Evolutionary conservation across 1,140 invertebrate species (phyloP).

Genomic region (Drosophila insularis): DNA sequence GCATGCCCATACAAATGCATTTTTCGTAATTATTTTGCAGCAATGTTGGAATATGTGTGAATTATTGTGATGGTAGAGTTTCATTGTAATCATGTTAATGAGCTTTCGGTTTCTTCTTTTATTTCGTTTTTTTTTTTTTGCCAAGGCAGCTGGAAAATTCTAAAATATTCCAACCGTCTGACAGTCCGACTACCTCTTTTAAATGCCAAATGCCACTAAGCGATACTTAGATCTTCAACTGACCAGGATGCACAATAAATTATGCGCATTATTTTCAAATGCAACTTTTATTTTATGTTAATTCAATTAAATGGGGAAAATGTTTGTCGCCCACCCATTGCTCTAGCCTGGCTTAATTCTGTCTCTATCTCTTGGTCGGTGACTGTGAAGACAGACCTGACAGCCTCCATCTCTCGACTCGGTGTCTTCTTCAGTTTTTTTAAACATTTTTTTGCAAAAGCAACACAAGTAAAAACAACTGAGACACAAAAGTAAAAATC

Average conservation of each 20-base stretch:
- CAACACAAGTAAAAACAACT: neutral
- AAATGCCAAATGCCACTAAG: constrained; percentile 61
- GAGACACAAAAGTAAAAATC: constrained; percentile 38
- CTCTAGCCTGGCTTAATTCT: constrained; percentile 31
- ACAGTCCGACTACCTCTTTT: neutral
- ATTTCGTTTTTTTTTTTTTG: neutral
- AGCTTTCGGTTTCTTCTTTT: constrained; percentile 38
- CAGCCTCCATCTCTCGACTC: constrained; percentile 16
- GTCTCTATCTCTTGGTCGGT: constrained; percentile 13
- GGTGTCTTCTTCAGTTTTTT: constrained; percentile 68
- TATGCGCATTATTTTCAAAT: constrained; percentile 61
- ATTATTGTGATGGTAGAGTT: constrained; percentile 67
- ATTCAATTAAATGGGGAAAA: constrained; percentile 60
- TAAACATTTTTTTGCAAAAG: constrained; percentile 42
- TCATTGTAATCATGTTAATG: constrained; percentile 77
- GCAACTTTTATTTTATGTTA: constrained; percentile 72
- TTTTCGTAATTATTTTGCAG: constrained; percentile 76
- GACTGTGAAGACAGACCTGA: neutral
- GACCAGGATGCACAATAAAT: constrained; percentile 67
- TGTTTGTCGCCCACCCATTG: constrained; percentile 48
- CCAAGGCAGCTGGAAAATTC: constrained; percentile 33
- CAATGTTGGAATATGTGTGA: constrained; percentile 59
- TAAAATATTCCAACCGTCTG: constrained; percentile 17
- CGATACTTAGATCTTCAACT: constrained; percentile 12
- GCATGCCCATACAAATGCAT: constrained; percentile 76